Base-by-base conservation (phyloP, 2,797 vertebrate species). In the Pipistrellus kuhlii region DNA sequence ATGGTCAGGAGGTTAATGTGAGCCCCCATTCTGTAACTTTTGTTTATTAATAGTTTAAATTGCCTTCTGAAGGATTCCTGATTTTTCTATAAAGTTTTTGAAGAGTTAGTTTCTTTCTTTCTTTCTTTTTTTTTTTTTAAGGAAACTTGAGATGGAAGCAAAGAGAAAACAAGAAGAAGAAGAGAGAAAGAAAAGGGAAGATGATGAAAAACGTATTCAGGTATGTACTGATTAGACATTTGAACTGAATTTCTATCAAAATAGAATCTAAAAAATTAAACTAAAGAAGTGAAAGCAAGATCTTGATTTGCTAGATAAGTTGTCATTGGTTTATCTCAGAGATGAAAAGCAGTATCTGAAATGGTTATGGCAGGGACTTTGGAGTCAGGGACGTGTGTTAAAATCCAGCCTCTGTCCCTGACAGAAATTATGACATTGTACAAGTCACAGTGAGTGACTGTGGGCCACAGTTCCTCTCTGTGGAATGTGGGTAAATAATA, bases 101-200 rank as follows among this genome's bases (percentile, higher is more conserved):
- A 94, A 76, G 62, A 87, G 46, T 57, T 73, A 20, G 6, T 91
- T 0, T 53, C 30, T n/a, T 86, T 66, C 73, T 64, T 25, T 94
- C 21, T 57, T 97, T 59, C 0, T n/a, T 84, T 30, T 94, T 25
- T n/a, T 86, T 66, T 66, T 25, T 94, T 25, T 51, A 97, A 99
- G 99, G 98, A 99, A 99, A 98, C 98, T 98, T 23, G 99, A 99
- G 98, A 99, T 99, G 98, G 99, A 99, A 97, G 95, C 98, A 96
- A 99, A 99, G 98, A 99, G 99, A 97, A 99, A 99, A 97, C 99
- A 99, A 85, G 99, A 99, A 77, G 99, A 99, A 89, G 99, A 99
- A 97, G 99, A 99, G 96, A 98, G 99, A 97, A 99, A 99, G 98
- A 99, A 97, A 98, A 98, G 99, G 83, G 99, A 99, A 97, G 99